Evolutionary conservation across 2,113 vertebrate genomes (phyloP).

Genomic region (Albula glossodonta): DNA sequence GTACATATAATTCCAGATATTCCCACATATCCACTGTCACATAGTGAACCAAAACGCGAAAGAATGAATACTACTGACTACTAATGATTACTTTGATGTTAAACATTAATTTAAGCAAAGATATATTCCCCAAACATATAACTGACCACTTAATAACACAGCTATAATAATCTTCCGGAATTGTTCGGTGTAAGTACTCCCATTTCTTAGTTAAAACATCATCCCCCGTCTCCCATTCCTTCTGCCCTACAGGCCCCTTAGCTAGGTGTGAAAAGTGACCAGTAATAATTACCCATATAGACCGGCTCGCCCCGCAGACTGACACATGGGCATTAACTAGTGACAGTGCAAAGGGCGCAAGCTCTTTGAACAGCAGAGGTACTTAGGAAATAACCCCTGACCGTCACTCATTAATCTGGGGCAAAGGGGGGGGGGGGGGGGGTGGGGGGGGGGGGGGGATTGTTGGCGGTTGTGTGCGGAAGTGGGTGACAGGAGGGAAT

Average conservation of each 20-base stretch:
- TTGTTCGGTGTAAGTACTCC: background rate
- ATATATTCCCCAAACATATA: background rate
- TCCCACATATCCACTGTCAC: background rate
- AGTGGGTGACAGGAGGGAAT: background rate
- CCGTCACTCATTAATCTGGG: constrained; percentile 46
- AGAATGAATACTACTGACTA: background rate
- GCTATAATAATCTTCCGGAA: background rate
- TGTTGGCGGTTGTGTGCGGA: background rate
- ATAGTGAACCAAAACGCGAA: background rate
- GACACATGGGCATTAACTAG: constrained; percentile 39
- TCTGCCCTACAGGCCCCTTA: constrained; percentile 10
- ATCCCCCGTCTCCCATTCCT: background rate
- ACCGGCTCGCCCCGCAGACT: constrained; percentile 39
- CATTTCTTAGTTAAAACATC: background rate
- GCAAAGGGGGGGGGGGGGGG: background rate
- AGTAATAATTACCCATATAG: constrained; percentile 28
- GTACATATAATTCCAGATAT: background rate
- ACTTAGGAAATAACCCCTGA: constrained; percentile 25
- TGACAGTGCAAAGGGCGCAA: constrained; percentile 39
- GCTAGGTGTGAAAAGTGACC: constrained; percentile 39
- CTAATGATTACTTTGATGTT: too few relatives aligned
- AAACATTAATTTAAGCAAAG: too few relatives aligned
- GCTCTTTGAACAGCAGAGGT: constrained; percentile 32
- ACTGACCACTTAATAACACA: background rate
- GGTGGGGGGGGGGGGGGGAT: background rate